Conservation (phyloP, 2,888 invertebrate species). For the Drosophila atroscutellata region DNA sequence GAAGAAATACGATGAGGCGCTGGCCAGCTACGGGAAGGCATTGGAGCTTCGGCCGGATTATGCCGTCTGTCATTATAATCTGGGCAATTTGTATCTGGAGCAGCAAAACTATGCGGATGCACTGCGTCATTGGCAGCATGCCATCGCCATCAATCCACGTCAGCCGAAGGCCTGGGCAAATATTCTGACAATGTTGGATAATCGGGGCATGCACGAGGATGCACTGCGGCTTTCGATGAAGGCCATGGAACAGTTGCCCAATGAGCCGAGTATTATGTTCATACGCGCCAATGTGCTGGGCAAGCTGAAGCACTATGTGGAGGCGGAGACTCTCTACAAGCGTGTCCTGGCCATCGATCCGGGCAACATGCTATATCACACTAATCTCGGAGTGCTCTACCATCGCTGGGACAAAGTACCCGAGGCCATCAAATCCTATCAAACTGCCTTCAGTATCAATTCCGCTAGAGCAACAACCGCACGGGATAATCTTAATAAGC, state of each 20-base stretch:
- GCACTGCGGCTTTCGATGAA: slow-evolving; percentile 90
- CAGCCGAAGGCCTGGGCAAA: slow-evolving; percentile 97
- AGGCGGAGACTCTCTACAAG: slow-evolving; percentile 93
- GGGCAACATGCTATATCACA: slow-evolving; percentile 92
- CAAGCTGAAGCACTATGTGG: slow-evolving; percentile 90
- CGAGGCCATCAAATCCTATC: slow-evolving; percentile 91
- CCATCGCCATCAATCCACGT: slow-evolving; percentile 90
- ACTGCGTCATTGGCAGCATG: slow-evolving; percentile 92
- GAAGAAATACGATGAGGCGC: slow-evolving; percentile 89
- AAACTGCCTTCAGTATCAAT: slow-evolving; percentile 90
- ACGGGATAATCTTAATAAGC: slow-evolving; percentile 88
- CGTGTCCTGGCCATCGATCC: slow-evolving; percentile 90
- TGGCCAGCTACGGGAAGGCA: slow-evolving; percentile 92
- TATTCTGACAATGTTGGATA: slow-evolving; percentile 93
- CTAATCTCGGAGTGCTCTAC: slow-evolving; percentile 97
- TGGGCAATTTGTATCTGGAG: slow-evolving; percentile 97
- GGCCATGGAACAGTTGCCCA: slow-evolving; percentile 90
- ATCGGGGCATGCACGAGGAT: slow-evolving; percentile 89
- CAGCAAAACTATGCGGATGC: slow-evolving; percentile 90
- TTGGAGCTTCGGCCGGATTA: slow-evolving; percentile 91
- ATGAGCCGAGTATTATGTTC: slow-evolving; percentile 92
- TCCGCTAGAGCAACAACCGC: slow-evolving; percentile 88
- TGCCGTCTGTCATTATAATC: slow-evolving; percentile 97
- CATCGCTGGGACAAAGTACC: slow-evolving; percentile 94
- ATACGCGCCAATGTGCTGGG: slow-evolving; percentile 95